These are phyloP conservation scores for Corbicula japonica DNA, from an alignment of 2,888 invertebrate species.

Conservation along the genomic window DNA sequence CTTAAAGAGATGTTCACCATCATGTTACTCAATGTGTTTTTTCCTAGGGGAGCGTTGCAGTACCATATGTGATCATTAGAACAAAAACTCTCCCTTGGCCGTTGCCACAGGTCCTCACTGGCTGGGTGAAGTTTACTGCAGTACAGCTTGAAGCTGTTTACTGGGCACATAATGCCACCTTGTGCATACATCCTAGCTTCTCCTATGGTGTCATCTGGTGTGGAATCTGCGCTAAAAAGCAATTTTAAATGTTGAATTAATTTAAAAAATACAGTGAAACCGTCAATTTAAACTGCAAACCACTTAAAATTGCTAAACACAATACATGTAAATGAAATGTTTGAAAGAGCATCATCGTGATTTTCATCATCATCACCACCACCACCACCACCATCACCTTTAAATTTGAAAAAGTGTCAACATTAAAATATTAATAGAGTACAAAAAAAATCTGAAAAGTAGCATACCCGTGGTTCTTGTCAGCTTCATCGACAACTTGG, in stretches of 20 bases:
- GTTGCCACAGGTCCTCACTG: neutral
- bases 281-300: no score
- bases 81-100: neutral
- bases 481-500: neutral
- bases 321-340: no score
- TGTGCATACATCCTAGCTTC: neutral
- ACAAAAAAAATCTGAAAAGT: no score
- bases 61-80: neutral
- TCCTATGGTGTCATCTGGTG: constrained; percentile 6
- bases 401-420: no score
- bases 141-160: neutral
- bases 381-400: no score
- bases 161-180: neutral
- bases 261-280: no score
- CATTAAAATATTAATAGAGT: no score
- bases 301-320: no score
- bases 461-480: neutral
- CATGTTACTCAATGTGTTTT: neutral
- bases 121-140: neutral
- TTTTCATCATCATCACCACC: no score
- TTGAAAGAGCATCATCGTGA: no score
- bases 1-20: neutral
- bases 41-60: neutral
- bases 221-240: neutral
- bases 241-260: no score